Percentiles rank a stretch among this genome's conserved stretches.
Conservation (phyloP, 2,797 vertebrate genomes). For the Avahi laniger region DNA sequence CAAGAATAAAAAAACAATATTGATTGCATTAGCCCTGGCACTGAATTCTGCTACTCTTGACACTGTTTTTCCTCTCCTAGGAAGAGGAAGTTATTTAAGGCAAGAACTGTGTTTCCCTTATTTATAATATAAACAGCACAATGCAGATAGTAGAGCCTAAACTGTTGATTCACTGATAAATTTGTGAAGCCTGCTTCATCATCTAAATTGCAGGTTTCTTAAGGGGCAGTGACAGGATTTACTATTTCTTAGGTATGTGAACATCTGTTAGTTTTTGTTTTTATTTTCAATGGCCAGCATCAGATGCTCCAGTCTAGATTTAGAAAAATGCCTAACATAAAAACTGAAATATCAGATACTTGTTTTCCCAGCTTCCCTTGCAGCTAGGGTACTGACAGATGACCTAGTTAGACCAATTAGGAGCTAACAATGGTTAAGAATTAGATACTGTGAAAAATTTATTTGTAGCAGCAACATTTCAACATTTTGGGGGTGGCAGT, state of each 20-base stretch:
- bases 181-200: conserved; percentile 16
- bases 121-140: conserved; percentile 11
- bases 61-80: not conserved
- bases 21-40: not conserved
- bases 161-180: conserved; percentile 3
- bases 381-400: not conserved
- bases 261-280: not conserved
- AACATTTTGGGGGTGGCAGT: not conserved
- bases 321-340: not conserved
- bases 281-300: not conserved
- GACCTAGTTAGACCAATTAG: not conserved
- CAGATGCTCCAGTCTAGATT: not conserved
- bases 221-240: not conserved
- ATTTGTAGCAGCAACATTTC: not conserved
- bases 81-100: conserved; percentile 21
- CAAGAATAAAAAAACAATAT: not conserved
- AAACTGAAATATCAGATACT: not conserved
- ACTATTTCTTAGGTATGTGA: conserved; percentile 22
- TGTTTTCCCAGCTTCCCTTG: not conserved
- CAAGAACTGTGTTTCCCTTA: conserved; percentile 30
- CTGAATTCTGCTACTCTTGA: conserved; percentile 10
- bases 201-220: conserved; percentile 20
- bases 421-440: not conserved
- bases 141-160: not conserved
- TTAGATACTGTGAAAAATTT: not conserved